Evolutionary conservation across 2,888 invertebrate species (phyloP), one percentile per base, ranked within the genome.

Genomic region (Apodemia hepburni): DNA sequence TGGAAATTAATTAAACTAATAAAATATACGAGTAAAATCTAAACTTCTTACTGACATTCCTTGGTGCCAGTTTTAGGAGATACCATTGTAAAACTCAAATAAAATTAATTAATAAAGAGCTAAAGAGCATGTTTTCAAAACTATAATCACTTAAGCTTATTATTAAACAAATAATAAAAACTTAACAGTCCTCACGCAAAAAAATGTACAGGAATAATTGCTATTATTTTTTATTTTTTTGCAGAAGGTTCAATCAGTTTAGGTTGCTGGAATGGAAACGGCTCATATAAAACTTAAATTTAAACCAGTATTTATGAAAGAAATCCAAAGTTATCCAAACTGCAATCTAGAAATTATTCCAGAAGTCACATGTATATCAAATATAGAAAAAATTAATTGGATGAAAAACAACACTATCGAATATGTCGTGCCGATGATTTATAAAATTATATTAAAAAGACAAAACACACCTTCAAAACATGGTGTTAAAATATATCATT

Each of bases 331-430:
- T 74, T 35, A 70, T 61, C 78, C 80, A 1, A 80, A 78, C 61
- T 87, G 78, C 67, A 82, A 71, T 61, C 72, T 90, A 33, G 87
- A 88, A 80, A 86, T 90, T 62, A 73, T 84, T 58, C 89, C 90
- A 12, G 80, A 85, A 73, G 73, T 89, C 18, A 76, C 81, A 1
- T 73, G 71, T 61, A 69, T 83, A 58, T 70, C 84, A 71, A 86
- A 88, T 64, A 68, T 89, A 38, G 80, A 88, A 27, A 82, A 81
- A 75, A 75, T 87, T 45, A 68, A 79, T 67, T 86, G 82, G 83
- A 80, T 70, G n/a, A 72, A 78, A 65, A 73, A 76, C 1, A 73
- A 78, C 58, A 69, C 71, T 6, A 76, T 85, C 22, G 85, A 88
- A 69, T 88, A 84, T 63, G 75, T 71, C 1, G 76, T 90, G 64